Percentiles rank a stretch among this genome's conserved stretches.
Conservation (phyloP, 2,888 invertebrate species). For the Apotomis betuletana region DNA sequence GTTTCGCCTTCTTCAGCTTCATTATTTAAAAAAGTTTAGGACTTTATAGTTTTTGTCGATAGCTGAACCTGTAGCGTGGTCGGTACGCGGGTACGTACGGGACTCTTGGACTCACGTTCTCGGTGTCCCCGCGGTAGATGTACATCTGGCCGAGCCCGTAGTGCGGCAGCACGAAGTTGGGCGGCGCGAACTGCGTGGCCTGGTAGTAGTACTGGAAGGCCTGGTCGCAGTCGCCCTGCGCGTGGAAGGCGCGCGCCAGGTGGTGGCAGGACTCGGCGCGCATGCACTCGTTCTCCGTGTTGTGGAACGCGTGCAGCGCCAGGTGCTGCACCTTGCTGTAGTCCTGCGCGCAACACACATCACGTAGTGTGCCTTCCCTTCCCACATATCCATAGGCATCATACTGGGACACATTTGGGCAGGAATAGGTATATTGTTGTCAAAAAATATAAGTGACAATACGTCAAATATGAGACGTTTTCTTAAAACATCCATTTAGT, state of each 20-base stretch:
- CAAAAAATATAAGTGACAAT: no score
- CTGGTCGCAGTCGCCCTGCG: constrained; percentile 97
- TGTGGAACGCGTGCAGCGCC: constrained; percentile 98
- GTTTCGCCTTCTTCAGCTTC: no score
- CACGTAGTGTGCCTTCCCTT: background rate
- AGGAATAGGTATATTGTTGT: no score
- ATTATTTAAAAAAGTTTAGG: no score
- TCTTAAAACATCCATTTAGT: no score
- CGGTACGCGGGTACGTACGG: background rate
- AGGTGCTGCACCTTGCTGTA: constrained; percentile 98
- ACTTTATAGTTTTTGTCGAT: no score
- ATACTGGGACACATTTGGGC: no score
- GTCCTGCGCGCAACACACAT: constrained; percentile 81
- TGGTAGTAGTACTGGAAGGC: constrained; percentile 99
- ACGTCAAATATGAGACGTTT: no score
- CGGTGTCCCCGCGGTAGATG: constrained; percentile 97
- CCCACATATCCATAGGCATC: no score
- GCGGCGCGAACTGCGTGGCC: constrained; percentile 98
- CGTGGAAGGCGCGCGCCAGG: constrained; percentile 97
- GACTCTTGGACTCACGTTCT: constrained; percentile 87
- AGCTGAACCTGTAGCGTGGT: no score
- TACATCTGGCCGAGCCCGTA: constrained; percentile 99
- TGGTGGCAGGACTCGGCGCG: constrained; percentile 99
- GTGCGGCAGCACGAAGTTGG: constrained; percentile 97
- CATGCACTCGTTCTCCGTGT: constrained; percentile 99